Conservation (phyloP, 1,140 invertebrate genomes). For the Geopemphigus sp. region DNA sequence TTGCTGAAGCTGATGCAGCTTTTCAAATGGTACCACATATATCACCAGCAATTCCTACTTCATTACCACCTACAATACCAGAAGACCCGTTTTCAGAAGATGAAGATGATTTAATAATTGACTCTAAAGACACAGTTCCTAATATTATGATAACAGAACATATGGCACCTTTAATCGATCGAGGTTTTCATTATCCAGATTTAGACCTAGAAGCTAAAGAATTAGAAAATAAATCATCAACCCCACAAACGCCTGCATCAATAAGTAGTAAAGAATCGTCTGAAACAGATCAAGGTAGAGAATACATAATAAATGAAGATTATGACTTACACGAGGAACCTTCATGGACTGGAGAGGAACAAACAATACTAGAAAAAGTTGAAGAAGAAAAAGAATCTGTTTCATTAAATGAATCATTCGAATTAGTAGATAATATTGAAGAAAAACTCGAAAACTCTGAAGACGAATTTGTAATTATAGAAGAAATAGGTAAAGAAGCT, state of each 20-base stretch:
- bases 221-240: conserved; percentile 53
- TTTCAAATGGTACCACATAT: conserved; percentile 58
- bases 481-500: conserved; percentile 80
- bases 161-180: conserved; percentile 58
- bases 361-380: conserved; percentile 56
- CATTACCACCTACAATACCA: conserved; percentile 58
- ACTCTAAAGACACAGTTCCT: conserved; percentile 62
- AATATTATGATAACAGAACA: conserved; percentile 70
- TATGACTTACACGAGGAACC: conserved; percentile 62
- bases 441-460: conserved; percentile 71
- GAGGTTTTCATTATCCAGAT: conserved; percentile 59
- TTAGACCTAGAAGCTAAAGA: conserved; percentile 56
- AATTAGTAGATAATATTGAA: conserved; percentile 66
- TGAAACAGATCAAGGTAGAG: conserved; percentile 64
- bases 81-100: conserved; percentile 61
- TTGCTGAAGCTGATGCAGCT: conserved; percentile 59
- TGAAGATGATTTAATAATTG: conserved; percentile 58
- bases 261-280: conserved; percentile 63
- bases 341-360: conserved; percentile 60
- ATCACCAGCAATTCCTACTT: conserved; percentile 56
- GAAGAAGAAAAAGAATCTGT: conserved; percentile 50
- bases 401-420: conserved; percentile 75
- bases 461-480: conserved; percentile 82
- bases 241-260: conserved; percentile 60
- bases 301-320: conserved; percentile 61